phyloP scores from a whole-genome alignment of 1,140 invertebrate species.

The Geopemphigus sp. region DNA sequence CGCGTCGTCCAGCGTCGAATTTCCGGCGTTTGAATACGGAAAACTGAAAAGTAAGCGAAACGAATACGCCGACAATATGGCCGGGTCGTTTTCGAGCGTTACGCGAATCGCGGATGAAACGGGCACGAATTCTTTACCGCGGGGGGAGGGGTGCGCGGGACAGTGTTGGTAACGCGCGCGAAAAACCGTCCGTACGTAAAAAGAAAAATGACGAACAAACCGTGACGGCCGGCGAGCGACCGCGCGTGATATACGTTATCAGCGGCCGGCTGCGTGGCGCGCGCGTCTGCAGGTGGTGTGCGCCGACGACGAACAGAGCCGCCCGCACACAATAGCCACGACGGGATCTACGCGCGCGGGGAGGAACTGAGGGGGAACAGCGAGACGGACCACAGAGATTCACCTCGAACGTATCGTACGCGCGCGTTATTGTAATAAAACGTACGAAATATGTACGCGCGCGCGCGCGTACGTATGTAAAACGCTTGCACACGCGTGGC shows the following conservation, averaged over 20 bases:
- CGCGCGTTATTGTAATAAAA: neutral
- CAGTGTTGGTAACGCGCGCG: neutral
- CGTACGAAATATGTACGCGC: neutral
- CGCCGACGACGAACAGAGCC: neutral
- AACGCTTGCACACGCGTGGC: neutral
- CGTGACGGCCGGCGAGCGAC: too few relatives aligned
- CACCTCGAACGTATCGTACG: neutral
- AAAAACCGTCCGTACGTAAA: neutral
- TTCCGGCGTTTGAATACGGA: too few relatives aligned
- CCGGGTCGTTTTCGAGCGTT: too few relatives aligned
- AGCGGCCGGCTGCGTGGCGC: constrained; percentile 23
- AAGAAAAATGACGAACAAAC: neutral
- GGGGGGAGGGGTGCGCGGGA: too few relatives aligned
- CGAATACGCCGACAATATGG: too few relatives aligned
- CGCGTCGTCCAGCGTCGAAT: too few relatives aligned
- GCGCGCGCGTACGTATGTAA: neutral
- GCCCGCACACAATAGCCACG: neutral
- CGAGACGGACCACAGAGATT: neutral
- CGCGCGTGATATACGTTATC: constrained; percentile 34
- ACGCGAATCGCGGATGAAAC: too few relatives aligned
- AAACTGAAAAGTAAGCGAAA: too few relatives aligned
- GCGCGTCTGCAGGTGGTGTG: too few relatives aligned
- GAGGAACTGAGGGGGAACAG: too few relatives aligned
- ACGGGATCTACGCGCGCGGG: too few relatives aligned
- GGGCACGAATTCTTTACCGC: too few relatives aligned